These are phyloP conservation scores for Malurus alboscapulatus DNA, from an alignment of 2,113 vertebrate genomes.

Conservation along the genomic window DNA sequence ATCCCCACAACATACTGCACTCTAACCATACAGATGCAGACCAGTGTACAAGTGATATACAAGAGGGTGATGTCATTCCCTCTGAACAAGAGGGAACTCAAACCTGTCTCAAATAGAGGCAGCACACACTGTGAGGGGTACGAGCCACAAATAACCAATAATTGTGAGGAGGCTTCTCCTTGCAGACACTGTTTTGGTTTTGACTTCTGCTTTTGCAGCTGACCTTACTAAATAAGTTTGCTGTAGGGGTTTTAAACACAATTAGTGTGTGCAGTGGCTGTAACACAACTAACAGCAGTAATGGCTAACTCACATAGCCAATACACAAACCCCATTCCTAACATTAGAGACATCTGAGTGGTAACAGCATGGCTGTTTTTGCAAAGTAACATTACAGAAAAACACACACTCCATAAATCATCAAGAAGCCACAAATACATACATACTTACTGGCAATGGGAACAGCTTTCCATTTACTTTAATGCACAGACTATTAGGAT, in stretches of 20 bases:
- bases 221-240: not conserved
- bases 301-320: not conserved
- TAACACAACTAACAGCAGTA: not conserved
- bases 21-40: not conserved
- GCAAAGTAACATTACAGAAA: not conserved
- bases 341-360: not conserved
- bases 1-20: not conserved
- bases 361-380: not conserved
- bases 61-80: not conserved
- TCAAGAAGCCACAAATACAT: not conserved
- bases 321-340: not conserved
- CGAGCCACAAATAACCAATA: not conserved
- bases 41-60: not conserved
- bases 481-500: conserved; percentile 93
- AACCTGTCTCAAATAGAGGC: not conserved
- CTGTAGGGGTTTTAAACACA: not conserved
- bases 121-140: not conserved
- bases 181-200: not conserved
- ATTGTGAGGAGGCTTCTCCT: not conserved
- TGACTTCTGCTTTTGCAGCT: not conserved
- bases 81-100: not conserved
- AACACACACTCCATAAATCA: not conserved
- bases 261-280: not conserved
- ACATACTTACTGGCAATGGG: conserved; percentile 88
- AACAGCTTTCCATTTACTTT: conserved; percentile 98